Evolutionary conservation across 2,797 vertebrate species (phyloP), one percentile per base, ranked within the genome.

Genomic region (Tamandua tetradactyla): DNA sequence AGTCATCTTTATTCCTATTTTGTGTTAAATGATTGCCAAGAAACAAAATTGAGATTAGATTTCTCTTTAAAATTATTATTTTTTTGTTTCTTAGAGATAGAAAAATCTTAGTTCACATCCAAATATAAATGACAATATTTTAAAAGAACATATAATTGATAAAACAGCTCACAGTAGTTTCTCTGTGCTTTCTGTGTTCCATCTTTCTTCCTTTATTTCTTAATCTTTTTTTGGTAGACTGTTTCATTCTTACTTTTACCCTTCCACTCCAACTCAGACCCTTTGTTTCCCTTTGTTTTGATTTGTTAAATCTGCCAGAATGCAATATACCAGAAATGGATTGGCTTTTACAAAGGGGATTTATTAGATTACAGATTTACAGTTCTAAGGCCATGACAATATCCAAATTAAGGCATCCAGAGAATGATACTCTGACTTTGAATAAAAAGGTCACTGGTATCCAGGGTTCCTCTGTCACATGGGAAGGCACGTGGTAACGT

Each of bases 121-220:
- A 13, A 83, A 83, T 76, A 40, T 49, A 76, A 47, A 64, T 76
- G 23, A 23, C 57, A 91, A 84, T 12, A 74, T 52, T 90, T 72
- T 40, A 74, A 47, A 49, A 22, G 22, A 75, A n/a, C 20, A 25
- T n/a, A 64, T 7, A 27, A 7, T 90, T 49, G 44, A 25, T 83
- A 22, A 76, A 80, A 42, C 14, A 30, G 55, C 35, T 37, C 10
- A 20, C 12, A 12, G 47, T 59, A 23, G 69, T 69, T 89, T 80
- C 27, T 80, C 5, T 80, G 15, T 10, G 79, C 3, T 55, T 57
- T 52, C 12, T 23, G 62, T 18, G 32, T 49, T 83, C 5, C 23
- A 57, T 30, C 35, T 81, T 61, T 49, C 35, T 3, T n/a, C 52
- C 57, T 30, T 37, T n/a, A 27, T 22, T 84, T 55, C 35, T 30